These are phyloP conservation scores for Choristoneura rosaceana DNA, from an alignment of 2,888 invertebrate genomes.

Conservation along the genomic window DNA sequence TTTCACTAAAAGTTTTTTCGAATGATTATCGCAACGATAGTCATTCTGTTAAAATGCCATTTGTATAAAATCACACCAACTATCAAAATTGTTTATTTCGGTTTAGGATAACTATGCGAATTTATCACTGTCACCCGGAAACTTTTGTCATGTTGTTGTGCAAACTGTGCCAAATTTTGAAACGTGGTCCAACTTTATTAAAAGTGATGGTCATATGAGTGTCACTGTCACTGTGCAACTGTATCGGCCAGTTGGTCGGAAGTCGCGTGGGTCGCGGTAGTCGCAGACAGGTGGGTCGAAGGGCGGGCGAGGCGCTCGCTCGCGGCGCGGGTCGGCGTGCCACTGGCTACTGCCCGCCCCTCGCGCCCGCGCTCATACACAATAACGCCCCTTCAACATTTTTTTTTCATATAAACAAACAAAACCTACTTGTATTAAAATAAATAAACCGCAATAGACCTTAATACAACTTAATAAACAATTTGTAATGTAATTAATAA, in stretches of 20 bases:
- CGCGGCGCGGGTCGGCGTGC: constrained; percentile 67
- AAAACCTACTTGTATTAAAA: neutral
- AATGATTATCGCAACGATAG: neutral
- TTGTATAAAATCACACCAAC: constrained; percentile 3
- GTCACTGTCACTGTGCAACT: constrained; percentile 53
- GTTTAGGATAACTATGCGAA: constrained; percentile 13
- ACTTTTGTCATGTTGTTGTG: constrained; percentile 36
- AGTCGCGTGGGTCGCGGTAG: constrained; percentile 46
- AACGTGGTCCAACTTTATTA: constrained; percentile 24
- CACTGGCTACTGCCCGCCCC: constrained; percentile 69
- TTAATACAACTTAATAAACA: too few species aligned
- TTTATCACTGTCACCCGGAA: constrained; percentile 35
- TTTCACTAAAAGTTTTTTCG: constrained; percentile 2
- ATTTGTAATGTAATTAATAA: too few species aligned
- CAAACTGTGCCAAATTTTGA: constrained; percentile 26
- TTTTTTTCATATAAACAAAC: constrained; percentile 9
- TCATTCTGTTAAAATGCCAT: neutral
- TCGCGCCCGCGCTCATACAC: constrained; percentile 53
- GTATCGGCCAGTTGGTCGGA: constrained; percentile 50
- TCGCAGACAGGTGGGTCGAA: constrained; percentile 47
- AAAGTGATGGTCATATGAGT: constrained; percentile 37
- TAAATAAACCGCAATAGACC: neutral
- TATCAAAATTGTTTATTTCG: constrained; percentile 5
- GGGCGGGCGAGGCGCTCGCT: constrained; percentile 64
- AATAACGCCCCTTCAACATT: constrained; percentile 41